Base-by-base conservation (phyloP, 2,797 vertebrate species). In the Carduelis carduelis region DNA sequence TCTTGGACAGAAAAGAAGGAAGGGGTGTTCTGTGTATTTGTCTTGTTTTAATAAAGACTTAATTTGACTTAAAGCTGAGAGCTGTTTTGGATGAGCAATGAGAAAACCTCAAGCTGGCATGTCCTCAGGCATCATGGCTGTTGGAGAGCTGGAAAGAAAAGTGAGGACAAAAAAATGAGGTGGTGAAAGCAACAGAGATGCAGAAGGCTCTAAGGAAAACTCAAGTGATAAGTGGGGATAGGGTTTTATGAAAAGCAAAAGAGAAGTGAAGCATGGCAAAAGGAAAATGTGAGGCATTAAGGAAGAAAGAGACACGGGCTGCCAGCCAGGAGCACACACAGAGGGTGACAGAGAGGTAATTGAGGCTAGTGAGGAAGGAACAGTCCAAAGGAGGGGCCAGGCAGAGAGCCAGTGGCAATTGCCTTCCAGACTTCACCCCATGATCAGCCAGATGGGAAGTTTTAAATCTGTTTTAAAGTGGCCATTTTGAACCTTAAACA, bases 1-100 rank as follows among this genome's bases (percentile, higher is more conserved):
- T 91, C 28, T 61, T 61, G 34, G 56, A 59, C 9, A 35, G 44
- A 82, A 80, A 87, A 80, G 43, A 17, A 83, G 12, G 18, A 59
- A 28, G 22, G 22, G 5, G 1, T 72, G 15, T 59, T 94, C 26
- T 66, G 22, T 61, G 46, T 86, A 53, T 59, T 93, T 83, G 34
- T 64, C 60, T 68, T 88, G 46, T 55, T 90, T 90, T 61, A 94
- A 46, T 46, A 83, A 95, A 2, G 12, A 82, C 80, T 94, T 89
- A 79, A 96, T 94, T 89, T 89, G 50, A 65, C 59, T 87, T 20
- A 37, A 88, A 90, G 61, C 43, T 59, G 59, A 90, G 90, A 83
- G 53, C 50, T 69, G 13, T 79, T 88, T 81, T 61, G 43, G 46
- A 91, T 75, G 34, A 94, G 72, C 57, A 91, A 65, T 14, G 35